These are phyloP conservation scores for Phyllostomus discolor DNA, from an alignment of 2,113 vertebrate genomes.

Conservation along the genomic window DNA sequence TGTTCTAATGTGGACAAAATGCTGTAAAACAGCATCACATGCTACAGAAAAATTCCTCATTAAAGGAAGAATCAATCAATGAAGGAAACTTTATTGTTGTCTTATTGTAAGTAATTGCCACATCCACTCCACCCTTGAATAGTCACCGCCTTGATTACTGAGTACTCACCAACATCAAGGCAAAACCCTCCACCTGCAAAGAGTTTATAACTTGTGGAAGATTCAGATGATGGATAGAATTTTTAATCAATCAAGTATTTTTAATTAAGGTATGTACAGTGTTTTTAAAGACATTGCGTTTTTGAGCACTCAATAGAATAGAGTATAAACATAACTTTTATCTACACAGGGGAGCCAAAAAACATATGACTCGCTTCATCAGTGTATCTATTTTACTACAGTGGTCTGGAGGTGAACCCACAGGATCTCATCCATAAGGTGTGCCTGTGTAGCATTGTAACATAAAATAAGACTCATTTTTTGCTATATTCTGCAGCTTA, in stretches of 20 bases:
- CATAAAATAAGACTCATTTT: constrained; percentile 50
- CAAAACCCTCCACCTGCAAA: background rate
- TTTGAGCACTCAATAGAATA: background rate
- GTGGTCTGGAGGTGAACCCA: background rate
- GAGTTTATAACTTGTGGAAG: background rate
- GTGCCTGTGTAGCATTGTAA: constrained; percentile 29
- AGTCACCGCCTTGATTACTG: too few species aligned
- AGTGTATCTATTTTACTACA: background rate
- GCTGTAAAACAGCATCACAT: background rate
- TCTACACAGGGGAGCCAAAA: background rate
- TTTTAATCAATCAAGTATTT: background rate
- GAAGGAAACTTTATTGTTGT: background rate
- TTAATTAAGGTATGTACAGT: background rate
- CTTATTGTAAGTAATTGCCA: background rate
- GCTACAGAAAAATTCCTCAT: background rate
- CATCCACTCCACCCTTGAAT: background rate
- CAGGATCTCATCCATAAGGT: background rate
- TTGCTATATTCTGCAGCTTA: background rate
- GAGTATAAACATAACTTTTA: background rate
- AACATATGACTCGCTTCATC: background rate
- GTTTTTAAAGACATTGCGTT: background rate
- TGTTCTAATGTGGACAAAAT: background rate
- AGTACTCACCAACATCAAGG: background rate
- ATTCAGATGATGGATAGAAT: background rate
- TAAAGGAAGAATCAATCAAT: background rate